phyloP scores from a whole-genome alignment of 2,113 vertebrate genomes.

The Urocynchramus pylzowi region DNA sequence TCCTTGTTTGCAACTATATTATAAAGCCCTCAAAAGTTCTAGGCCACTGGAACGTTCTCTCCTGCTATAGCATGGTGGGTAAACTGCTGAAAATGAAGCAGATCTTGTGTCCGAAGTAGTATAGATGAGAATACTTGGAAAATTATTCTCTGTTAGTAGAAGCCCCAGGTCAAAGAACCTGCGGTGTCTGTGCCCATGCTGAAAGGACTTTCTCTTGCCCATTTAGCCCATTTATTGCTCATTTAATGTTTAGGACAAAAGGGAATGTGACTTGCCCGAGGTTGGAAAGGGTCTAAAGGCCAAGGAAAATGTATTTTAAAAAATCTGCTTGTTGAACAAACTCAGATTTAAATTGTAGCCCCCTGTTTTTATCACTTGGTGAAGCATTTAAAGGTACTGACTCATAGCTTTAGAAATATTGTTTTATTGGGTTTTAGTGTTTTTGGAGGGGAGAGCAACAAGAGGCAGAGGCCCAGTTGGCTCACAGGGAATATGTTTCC shows the following conservation, averaged over 20 bases:
- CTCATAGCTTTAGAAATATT: neutral
- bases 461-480: neutral
- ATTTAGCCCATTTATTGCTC: neutral
- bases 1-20: neutral
- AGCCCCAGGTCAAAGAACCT: neutral
- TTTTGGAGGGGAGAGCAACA: neutral
- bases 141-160: neutral
- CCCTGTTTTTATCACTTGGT: neutral
- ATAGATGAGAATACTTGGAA: neutral
- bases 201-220: neutral
- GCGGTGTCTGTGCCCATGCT: neutral
- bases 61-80: neutral
- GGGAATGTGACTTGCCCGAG: neutral
- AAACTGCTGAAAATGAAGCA: neutral
- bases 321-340: neutral
- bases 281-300: neutral
- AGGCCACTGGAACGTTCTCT: accelerated
- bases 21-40: neutral
- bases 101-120: neutral
- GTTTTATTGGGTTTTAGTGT: neutral
- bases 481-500: neutral
- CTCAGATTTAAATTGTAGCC: neutral
- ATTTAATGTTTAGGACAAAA: neutral
- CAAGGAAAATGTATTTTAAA: neutral
- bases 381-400: neutral